These are phyloP conservation scores for Nothoprocta pentlandii DNA, from an alignment of 2,113 vertebrate genomes.

Conservation along the genomic window DNA sequence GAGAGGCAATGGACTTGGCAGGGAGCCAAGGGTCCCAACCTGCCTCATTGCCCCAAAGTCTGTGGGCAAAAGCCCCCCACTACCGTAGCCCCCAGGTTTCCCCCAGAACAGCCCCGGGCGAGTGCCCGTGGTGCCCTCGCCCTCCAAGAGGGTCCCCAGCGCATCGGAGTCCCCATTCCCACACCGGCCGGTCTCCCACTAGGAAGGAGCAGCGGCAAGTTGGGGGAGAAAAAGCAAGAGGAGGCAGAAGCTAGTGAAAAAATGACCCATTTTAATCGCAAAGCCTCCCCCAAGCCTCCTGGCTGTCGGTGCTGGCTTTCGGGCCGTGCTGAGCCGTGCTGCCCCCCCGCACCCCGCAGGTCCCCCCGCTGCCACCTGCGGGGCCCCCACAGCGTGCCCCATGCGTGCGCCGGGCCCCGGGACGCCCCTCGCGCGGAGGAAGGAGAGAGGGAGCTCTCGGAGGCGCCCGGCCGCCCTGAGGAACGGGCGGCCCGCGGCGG, in stretches of 20 bases:
- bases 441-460: not conserved
- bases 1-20: no score
- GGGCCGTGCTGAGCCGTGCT: no score
- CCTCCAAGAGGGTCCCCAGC: no score
- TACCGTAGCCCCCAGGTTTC: no score
- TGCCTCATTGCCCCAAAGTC: no score
- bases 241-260: slow-evolving; percentile 46
- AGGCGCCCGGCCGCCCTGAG: not conserved
- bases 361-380: no score
- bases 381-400: not conserved
- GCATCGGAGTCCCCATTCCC: no score
- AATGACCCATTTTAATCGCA: slow-evolving; percentile 49
- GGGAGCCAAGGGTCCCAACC: no score
- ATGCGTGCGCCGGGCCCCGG: no score
- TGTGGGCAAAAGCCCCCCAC: no score
- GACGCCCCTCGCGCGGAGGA: not conserved
- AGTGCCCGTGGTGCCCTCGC: not conserved
- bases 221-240: not conserved
- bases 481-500: no score
- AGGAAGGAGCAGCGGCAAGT: not conserved
- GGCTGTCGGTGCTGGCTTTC: not conserved
- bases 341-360: not conserved
- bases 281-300: not conserved
- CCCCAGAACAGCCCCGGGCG: no score
- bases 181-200: accelerated